Evolutionary conservation across 2,113 vertebrate species (phyloP).

Genomic region (Pogonocichla stellata): DNA sequence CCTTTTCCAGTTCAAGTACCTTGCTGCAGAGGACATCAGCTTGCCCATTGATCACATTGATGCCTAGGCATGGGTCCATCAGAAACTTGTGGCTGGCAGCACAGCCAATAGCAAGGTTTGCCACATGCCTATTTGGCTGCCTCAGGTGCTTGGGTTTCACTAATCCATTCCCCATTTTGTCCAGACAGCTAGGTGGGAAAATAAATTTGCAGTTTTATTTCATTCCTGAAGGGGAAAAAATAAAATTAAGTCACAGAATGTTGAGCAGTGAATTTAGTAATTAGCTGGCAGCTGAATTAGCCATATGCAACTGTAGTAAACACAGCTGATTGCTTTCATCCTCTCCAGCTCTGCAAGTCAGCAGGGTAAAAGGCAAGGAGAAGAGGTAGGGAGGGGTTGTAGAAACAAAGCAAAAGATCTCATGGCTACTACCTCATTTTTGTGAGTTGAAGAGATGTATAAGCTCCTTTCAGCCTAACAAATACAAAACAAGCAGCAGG

Average conservation of each 20-base stretch:
- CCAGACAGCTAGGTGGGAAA: conserved; percentile 32
- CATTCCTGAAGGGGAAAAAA: not conserved
- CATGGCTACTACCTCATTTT: not conserved
- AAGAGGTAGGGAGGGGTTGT: not conserved
- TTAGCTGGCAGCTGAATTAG: not conserved
- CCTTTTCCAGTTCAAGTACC: conserved; percentile 82
- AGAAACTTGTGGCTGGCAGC: conserved; percentile 31
- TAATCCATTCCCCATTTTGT: conserved; percentile 87
- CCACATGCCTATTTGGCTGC: conserved; percentile 56
- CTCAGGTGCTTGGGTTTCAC: conserved; percentile 87
- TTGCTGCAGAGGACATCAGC: conserved; percentile 74
- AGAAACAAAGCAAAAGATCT: not conserved
- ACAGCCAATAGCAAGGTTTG: conserved; percentile 52
- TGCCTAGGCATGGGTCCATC: conserved; percentile 22
- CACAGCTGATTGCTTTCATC: not conserved
- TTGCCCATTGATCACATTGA: conserved; percentile 2
- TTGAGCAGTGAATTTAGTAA: not conserved
- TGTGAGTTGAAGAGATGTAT: not conserved
- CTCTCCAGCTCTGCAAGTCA: not conserved
- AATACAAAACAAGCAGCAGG: not conserved
- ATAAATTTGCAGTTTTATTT: not conserved
- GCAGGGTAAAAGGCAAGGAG: not conserved
- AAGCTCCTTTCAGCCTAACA: not conserved
- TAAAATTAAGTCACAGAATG: not conserved
- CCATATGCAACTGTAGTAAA: not conserved